Conservation (phyloP, 1,140 invertebrate genomes). For the Reticulitermes speratus region DNA sequence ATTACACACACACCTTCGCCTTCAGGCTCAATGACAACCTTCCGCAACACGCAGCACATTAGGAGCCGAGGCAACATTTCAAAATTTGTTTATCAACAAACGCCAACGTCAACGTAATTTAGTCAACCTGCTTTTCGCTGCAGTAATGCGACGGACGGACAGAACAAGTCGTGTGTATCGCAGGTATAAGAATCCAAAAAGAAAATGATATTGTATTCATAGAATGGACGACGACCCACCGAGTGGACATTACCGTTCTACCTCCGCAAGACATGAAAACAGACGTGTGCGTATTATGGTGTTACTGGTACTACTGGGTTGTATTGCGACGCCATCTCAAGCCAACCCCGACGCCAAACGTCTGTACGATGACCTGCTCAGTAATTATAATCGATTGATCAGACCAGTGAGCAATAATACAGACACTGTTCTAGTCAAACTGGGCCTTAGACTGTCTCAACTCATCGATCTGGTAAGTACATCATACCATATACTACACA, state of each 20-base stretch:
- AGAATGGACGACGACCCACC: neutral
- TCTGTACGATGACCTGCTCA: constrained; percentile 91
- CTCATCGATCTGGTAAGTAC: constrained; percentile 91
- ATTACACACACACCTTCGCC: neutral
- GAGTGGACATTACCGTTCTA: neutral
- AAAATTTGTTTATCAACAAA: neutral
- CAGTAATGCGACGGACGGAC: neutral
- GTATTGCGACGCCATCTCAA: neutral
- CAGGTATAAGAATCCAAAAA: neutral
- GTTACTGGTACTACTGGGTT: neutral
- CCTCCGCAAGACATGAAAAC: neutral
- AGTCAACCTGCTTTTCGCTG: neutral
- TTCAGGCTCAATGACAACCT: neutral
- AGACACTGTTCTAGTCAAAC: constrained; percentile 88
- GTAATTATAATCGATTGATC: constrained; percentile 94
- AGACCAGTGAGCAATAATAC: constrained; percentile 91
- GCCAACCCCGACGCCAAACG: constrained; percentile 86
- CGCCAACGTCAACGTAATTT: neutral
- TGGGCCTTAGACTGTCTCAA: constrained; percentile 89
- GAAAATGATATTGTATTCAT: neutral
- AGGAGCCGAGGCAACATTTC: neutral
- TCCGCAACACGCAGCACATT: neutral
- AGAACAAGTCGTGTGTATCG: neutral
- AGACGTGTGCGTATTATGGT: neutral
- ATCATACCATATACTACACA: too few species aligned